Conservation (phyloP, 2,888 invertebrate genomes). For the Plutella xylostella region DNA sequence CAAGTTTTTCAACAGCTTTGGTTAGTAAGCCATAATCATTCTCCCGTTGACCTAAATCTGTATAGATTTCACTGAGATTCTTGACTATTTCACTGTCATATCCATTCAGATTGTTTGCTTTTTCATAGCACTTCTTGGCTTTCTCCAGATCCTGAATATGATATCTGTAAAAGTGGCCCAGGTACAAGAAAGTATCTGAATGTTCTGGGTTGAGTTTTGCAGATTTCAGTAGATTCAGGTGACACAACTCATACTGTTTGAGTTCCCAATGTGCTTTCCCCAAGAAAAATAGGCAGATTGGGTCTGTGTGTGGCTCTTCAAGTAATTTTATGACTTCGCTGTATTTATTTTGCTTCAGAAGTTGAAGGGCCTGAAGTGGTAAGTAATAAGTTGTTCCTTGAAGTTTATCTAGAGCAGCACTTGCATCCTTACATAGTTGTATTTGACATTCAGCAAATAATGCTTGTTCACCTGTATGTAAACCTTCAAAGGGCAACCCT, state of each 20-base stretch:
- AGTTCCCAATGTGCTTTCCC: constrained; percentile 73
- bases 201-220: constrained; percentile 80
- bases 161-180: constrained; percentile 80
- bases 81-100: constrained; percentile 75
- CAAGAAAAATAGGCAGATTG: constrained; percentile 68
- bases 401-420: constrained; percentile 35
- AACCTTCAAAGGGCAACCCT: constrained; percentile 30
- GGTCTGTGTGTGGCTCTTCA: constrained; percentile 40
- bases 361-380: constrained; percentile 60
- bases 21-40: constrained; percentile 73
- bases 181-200: constrained; percentile 77
- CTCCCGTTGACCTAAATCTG: constrained; percentile 74
- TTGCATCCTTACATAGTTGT: constrained; percentile 35
- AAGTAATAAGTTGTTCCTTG: constrained; percentile 31
- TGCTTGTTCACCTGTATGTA: constrained; percentile 35
- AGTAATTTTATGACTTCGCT: constrained; percentile 68
- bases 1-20: constrained; percentile 50
- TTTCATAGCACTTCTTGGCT: constrained; percentile 87
- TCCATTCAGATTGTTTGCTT: constrained; percentile 80
- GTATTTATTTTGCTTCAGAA: constrained; percentile 59
- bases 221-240: constrained; percentile 75
- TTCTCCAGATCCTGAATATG: constrained; percentile 75
- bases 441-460: constrained; percentile 47
- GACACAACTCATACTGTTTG: constrained; percentile 69
- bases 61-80: constrained; percentile 81